phyloP scores from a whole-genome alignment of 2,797 vertebrate genomes.

The Meriones psammophilus region DNA sequence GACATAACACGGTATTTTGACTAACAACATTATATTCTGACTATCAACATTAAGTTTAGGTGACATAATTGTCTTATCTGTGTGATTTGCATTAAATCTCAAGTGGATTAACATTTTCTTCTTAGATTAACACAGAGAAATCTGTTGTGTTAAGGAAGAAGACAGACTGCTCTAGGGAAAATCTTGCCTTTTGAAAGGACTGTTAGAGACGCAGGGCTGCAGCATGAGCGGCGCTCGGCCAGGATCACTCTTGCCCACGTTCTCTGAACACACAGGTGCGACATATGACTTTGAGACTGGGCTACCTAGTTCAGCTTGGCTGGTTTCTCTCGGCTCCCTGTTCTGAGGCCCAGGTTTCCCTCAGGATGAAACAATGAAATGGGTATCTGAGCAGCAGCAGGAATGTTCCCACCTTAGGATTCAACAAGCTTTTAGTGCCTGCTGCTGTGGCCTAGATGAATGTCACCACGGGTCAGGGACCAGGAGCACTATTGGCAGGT shows the following conservation, averaged over 20 bases:
- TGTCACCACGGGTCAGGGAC: background rate
- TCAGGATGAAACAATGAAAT: background rate
- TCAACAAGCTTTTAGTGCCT: background rate
- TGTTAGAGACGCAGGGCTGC: background rate
- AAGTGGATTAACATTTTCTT: slow-evolving; percentile 43
- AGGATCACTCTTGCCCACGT: background rate
- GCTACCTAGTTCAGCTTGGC: background rate
- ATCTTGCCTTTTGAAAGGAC: background rate
- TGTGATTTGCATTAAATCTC: slow-evolving; percentile 40
- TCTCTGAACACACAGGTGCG: background rate
- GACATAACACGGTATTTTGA: background rate
- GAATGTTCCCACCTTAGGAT: background rate
- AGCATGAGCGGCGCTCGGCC: background rate
- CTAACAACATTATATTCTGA: background rate
- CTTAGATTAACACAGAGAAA: slow-evolving; percentile 38
- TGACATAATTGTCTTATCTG: background rate
- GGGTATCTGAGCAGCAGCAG: background rate
- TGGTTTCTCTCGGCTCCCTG: background rate
- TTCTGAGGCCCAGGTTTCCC: background rate
- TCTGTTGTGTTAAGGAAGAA: background rate
- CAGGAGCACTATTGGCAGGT: background rate
- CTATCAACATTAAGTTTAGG: background rate
- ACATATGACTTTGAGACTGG: background rate
- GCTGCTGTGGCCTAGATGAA: background rate
- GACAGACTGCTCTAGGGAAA: background rate